Evolutionary conservation across 2,797 vertebrate species (phyloP).

Genomic region (Pyrrhura leucotis): DNA sequence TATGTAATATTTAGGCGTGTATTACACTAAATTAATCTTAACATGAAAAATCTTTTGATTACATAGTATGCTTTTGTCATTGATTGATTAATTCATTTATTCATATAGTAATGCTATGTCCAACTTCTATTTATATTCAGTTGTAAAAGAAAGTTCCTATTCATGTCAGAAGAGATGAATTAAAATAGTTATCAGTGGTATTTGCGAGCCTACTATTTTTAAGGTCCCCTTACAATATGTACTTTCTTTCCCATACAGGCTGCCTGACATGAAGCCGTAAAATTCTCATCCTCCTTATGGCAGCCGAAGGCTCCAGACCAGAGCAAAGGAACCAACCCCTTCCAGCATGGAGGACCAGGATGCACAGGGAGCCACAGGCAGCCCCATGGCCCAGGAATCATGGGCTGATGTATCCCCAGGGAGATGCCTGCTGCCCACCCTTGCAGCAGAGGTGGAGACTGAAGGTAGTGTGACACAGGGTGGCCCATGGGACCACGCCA

Average conservation of each 20-base stretch:
- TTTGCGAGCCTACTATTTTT: slow-evolving; percentile 3
- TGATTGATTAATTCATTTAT: slow-evolving; percentile 83
- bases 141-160: slow-evolving; percentile 63
- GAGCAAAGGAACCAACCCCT: neutral
- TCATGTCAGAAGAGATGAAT: slow-evolving; percentile 60
- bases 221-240: neutral
- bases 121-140: slow-evolving; percentile 77
- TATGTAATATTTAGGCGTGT: slow-evolving; percentile 81
- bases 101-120: slow-evolving; percentile 73
- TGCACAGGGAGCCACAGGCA: neutral
- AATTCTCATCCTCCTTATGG: fast-evolving
- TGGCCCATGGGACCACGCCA: fast-evolving
- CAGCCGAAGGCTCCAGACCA: neutral
- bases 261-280: neutral
- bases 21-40: slow-evolving; percentile 82
- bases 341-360: fast-evolving
- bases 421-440: fast-evolving
- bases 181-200: slow-evolving; percentile 49
- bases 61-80: slow-evolving; percentile 75
- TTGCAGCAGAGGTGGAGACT: neutral
- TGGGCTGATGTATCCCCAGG: neutral
- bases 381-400: neutral
- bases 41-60: slow-evolving; percentile 82
- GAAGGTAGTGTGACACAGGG: fast-evolving
- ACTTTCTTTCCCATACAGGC: neutral